Evolutionary conservation across 1,140 invertebrate genomes (phyloP), one percentile per base, ranked within the genome.

Genomic region (Drosophila sp.): DNA sequence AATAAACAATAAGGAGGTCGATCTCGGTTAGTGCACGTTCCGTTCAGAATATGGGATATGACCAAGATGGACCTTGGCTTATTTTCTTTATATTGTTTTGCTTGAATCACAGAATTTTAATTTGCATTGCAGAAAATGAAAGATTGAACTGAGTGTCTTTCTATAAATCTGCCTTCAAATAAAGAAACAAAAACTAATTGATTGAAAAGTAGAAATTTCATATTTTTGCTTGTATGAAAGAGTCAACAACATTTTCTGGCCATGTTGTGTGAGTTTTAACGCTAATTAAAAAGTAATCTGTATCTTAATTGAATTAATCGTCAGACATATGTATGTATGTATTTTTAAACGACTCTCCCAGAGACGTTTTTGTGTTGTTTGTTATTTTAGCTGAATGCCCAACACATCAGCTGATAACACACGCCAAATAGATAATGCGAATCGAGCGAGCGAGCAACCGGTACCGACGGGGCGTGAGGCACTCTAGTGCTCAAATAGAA

Each of bases 391-490:
- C 38, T 29, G 17, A 29, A 65, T 56, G 57, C 60, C 33, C 44
- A 32, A 40, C 17, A 38, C 32, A 41, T n/a, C 40, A 32, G 38
- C 70, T 81, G 79, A 81, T 81, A 81, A 82, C 38, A 67, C 38
- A 23, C 47, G 64, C 32, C 68, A 61, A 72, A 81, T 75, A 84
- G 80, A 84, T 83, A 86, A 84, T 72, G 47, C 57, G 57, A 56
- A 47, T 32, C 33, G 17, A 47, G 38, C 33, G 17, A 47, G 38
- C 33, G 35, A 54, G 61, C 63, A 44, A 47, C 32, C 33, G 5
- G 25, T 27, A 4, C 17, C 5, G 41, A 4, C 3, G 41, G 7
- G 23, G 44, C 35, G 10, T 38, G 5, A 10, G 44, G 17, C 17
- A 17, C 17, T 17, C 17, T 47, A 47, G 2, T 44, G 57, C 66